These are phyloP conservation scores for Drosophila trapezifrons DNA, from an alignment of 1,140 invertebrate genomes.

Conservation along the genomic window DNA sequence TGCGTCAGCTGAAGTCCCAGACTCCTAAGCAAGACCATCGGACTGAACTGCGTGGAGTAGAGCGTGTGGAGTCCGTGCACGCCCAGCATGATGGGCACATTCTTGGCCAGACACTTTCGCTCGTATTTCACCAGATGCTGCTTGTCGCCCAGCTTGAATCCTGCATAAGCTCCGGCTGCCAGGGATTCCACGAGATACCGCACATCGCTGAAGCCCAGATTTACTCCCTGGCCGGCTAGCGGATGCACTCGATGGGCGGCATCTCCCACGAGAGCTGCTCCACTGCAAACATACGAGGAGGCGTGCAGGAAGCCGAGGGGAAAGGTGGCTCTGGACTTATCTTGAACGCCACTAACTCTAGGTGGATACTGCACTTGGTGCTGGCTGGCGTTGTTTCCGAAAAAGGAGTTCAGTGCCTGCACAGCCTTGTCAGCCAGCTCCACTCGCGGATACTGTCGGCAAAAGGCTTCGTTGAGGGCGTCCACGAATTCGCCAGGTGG, in stretches of 20 bases:
- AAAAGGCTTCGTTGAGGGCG: conserved; percentile 94
- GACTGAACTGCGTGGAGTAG: conserved; percentile 91
- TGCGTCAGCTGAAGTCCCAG: conserved; percentile 94
- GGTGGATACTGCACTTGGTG: conserved; percentile 90
- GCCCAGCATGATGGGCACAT: conserved; percentile 93
- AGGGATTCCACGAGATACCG: conserved; percentile 88
- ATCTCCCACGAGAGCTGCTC: conserved; percentile 95
- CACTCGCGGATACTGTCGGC: conserved; percentile 88
- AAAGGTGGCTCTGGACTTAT: conserved; percentile 92
- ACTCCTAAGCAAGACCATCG: conserved; percentile 92
- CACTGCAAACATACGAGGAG: conserved; percentile 90
- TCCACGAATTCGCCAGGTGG: conserved; percentile 93
- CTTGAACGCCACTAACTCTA: conserved; percentile 87
- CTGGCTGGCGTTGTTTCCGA: conserved; percentile 52
- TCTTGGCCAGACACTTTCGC: conserved; percentile 91
- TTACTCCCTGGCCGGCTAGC: conserved; percentile 98
- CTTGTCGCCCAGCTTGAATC: conserved; percentile 88
- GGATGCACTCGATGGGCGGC: conserved; percentile 98
- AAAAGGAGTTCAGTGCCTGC: conserved; percentile 78
- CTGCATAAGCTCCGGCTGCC: conserved; percentile 89
- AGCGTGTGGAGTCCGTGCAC: conserved; percentile 95
- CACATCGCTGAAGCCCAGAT: conserved; percentile 98
- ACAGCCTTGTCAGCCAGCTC: conserved; percentile 85
- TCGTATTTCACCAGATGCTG: conserved; percentile 93
- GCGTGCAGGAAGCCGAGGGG: conserved; percentile 96